Evolutionary conservation across 92 coral and sea anemone species (phyloP).

Genomic region (Siderastrea radians): DNA sequence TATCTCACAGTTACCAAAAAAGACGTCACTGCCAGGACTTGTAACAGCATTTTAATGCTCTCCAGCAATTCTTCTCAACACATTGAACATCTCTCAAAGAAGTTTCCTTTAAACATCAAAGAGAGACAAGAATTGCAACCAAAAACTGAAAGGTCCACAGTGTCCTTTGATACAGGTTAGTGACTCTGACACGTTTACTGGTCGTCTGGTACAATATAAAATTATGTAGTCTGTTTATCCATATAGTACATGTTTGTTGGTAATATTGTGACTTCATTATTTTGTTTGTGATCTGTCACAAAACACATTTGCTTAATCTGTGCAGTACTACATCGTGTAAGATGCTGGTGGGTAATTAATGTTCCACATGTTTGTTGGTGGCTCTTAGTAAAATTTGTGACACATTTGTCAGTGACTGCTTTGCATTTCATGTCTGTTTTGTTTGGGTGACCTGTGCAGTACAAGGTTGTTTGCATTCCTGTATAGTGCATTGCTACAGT

Average conservation of each 20-base stretch:
- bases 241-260: neutral
- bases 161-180: constrained; percentile 59
- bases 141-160: constrained; percentile 77
- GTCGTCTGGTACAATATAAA: neutral
- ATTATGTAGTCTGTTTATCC: neutral
- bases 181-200: neutral
- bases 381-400: no score
- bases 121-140: constrained; percentile 93
- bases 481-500: no score
- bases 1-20: constrained; percentile 82
- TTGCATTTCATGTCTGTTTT: no score
- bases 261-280: neutral
- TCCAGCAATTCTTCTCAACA: constrained; percentile 72
- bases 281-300: neutral
- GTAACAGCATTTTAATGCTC: constrained; percentile 77
- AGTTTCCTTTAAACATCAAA: constrained; percentile 88
- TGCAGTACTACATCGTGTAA: no score
- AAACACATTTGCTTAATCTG: neutral
- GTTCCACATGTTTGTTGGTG: no score
- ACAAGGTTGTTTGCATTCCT: no score
- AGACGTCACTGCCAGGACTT: constrained; percentile 59
- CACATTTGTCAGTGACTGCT: no score
- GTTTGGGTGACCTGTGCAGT: no score
- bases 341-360: no score
- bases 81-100: constrained; percentile 80